Evolutionary conservation across 2,113 vertebrate species (phyloP), one percentile per base, ranked within the genome.

Genomic region (Neolamprologus modestus): DNA sequence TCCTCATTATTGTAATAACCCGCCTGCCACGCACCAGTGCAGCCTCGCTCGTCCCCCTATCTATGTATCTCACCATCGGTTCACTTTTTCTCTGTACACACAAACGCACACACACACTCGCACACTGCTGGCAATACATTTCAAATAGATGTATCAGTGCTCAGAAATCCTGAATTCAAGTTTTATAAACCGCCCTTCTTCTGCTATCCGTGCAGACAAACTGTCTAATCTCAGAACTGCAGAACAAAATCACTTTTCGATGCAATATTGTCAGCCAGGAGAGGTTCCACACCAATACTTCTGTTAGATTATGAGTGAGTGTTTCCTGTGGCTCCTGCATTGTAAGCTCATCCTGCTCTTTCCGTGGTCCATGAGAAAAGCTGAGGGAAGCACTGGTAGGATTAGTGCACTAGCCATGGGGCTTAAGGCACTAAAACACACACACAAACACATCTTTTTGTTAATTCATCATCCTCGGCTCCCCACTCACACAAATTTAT

Each of bases 1-100:
- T 95, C 93, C 94, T 95, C 93, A 96, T 95, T 94, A 95, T 89
- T 92, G 86, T 90, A 94, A 93, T 94, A 93, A 94, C 91, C 90
- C 59, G 42, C 73, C 88, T 90, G 90, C 87, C 85, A 94, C 47
- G 93, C 91, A 91, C 85, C 84, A 87, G 21, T 91, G 93, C 88
- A 90, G 86, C 81, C 82, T 89, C 84, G 81, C 86, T 87, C 53
- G 54, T 31, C 17, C 63, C 47, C 45, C 68, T 37, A 80, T 86
- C 88, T 86, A 83, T 68, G 83, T 26, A 87, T 89, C 86, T 89
- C 83, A 83, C 86, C 61, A 87, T 76, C 6, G 33, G 66, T 79
- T 31, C 52, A 5, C 78, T 71, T 81, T 17, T 76, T 82, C 87
- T 78, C 71, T 47, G 35, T 81, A 52, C 79, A 71, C 50, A 79